Base-by-base conservation (phyloP, 2,797 vertebrate species). In the Telmatherina bonti region DNA sequence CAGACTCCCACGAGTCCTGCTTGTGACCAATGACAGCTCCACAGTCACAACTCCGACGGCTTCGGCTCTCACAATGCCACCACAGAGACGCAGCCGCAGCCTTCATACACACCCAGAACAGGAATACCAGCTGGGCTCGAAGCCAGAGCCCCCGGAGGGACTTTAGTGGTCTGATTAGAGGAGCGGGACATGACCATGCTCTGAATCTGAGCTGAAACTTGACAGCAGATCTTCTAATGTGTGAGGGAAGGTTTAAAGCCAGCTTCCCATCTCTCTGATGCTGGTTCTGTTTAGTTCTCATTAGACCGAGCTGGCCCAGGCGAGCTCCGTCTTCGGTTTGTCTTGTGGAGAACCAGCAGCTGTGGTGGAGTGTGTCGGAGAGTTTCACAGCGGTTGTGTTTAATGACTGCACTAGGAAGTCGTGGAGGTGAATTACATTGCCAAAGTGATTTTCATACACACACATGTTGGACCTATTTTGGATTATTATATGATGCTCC, bases 1-100 rank as follows among this genome's bases (percentile, higher is more conserved):
- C 93, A 36, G 96, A 97, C 85, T 97, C 95, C 71, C 94, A 94
- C 16, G 96, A 98, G 90, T 97, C 96, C 70, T 97, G 96, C 86
- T 97, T 98, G 93, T 97, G 95, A 96, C 87, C 54, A 33, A 56
- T 56, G n/a, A 45, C 20, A 57, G 70, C 72, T 76, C 79, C 56
- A 36, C 70, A n/a, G 78, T 85, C 83, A 67, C 82, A 36, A 75
- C 77, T 66, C 73, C 58, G 22, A 47, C 1, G 0, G 16, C 67
- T 61, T 56, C 35, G 12, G 29, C 70, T 52, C 61, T 33, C 41
- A 29, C 72, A 13, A 35, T 22, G 35, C 73, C 75, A 13, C 58
- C 52, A 38, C 64, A 18, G 63, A 55, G 61, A 22, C 8, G 30
- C 1, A 56, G 43, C 55, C 22, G 4, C 62, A 30, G n/a, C 84